Base-by-base conservation (phyloP, 1,140 invertebrate genomes). In the Centruroides vittatus region DNA sequence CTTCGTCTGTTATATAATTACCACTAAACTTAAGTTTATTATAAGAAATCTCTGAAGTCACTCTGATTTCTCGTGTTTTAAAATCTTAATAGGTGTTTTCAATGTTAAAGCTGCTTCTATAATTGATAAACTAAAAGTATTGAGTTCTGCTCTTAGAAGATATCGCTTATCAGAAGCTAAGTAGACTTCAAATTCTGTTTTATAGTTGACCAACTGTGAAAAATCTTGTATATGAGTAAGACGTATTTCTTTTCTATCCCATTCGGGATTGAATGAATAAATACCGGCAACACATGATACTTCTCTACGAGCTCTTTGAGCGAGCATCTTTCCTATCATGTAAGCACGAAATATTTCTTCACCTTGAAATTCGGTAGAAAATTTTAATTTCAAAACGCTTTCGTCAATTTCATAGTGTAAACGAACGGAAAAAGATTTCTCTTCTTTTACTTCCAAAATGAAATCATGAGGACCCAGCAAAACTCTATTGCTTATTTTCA, bases 401-500 rank as follows among this genome's bases (percentile, higher is more conserved):
- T 61, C 12, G n/a, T 54, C 55, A 10, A 64, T 48, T 58, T 60
- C 51, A 50, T 64, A 56, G 46, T 46, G 49, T 35, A 55, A 50
- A 23, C 55, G 56, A 12, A 64, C 49, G 12, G 59, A 49, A 47
- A 55, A 58, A 4, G 55, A 35, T 23, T 58, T 55, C 47, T 47
- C 58, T 41, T 59, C 59, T 9, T 46, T 58, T 35, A 60, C 58
- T 5, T 58, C 62, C 35, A 58, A 55, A 49, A 41, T 41, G 35
- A 64, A 61, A 55, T 54, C 50, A 50, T 64, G 62, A n/a, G 62
- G 62, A 11, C 62, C 62, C 50, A 48, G 49, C 11, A 57, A 34
- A 9, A 60, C 12, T 48, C 55, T 35, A 1, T 55, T 58, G 10
- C 52, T 58, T 9, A 61, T 8, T 58, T 58, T 61, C 3, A 59